A percentile compares a stretch with the other conserved stretches of the same genome.
phyloP scores from a whole-genome alignment of 2,797 vertebrate genomes.

The Chromis chromis region DNA sequence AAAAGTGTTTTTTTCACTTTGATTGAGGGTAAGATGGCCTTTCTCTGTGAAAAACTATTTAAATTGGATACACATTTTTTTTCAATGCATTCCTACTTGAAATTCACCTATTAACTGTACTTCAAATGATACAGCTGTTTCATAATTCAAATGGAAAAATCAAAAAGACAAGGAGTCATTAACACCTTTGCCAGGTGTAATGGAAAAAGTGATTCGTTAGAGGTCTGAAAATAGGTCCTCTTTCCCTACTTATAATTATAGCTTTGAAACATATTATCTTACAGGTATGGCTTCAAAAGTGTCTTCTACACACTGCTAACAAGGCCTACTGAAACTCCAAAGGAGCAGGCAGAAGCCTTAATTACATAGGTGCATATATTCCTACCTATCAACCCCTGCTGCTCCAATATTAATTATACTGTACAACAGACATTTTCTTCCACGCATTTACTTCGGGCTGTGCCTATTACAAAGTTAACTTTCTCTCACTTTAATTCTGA shows the following conservation, averaged over 20 bases:
- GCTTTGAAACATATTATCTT: conserved; percentile 86
- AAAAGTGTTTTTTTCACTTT: conserved; percentile 22
- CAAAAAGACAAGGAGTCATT: conserved; percentile 86
- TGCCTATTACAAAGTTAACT: conserved; percentile 78
- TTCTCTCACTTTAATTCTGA: conserved; percentile 66
- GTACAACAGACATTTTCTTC: conserved; percentile 67
- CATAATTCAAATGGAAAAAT: conserved; percentile 85
- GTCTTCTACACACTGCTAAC: conserved; percentile 78
- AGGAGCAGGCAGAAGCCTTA: conserved; percentile 76
- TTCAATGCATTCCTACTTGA: conserved; percentile 66
- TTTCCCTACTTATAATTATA: conserved; percentile 85
- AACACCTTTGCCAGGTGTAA: conserved; percentile 87
- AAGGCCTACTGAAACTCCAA: conserved; percentile 76
- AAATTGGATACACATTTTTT: conserved; percentile 69
- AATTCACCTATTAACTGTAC: conserved; percentile 79
- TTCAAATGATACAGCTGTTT: conserved; percentile 83
- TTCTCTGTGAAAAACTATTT: conserved; percentile 62
- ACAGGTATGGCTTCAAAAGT: conserved; percentile 81
- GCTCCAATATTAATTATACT: conserved; percentile 79
- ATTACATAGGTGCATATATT: conserved; percentile 83
- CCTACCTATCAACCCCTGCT: conserved; percentile 73
- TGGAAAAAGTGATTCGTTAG: conserved; percentile 86
- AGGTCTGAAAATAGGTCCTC: conserved; percentile 84
- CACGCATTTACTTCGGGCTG: conserved; percentile 60
- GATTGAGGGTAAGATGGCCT: conserved; percentile 32